These are phyloP conservation scores for Macaca fascicularis DNA, from an alignment of 2,113 vertebrate species.

Conservation along the genomic window DNA sequence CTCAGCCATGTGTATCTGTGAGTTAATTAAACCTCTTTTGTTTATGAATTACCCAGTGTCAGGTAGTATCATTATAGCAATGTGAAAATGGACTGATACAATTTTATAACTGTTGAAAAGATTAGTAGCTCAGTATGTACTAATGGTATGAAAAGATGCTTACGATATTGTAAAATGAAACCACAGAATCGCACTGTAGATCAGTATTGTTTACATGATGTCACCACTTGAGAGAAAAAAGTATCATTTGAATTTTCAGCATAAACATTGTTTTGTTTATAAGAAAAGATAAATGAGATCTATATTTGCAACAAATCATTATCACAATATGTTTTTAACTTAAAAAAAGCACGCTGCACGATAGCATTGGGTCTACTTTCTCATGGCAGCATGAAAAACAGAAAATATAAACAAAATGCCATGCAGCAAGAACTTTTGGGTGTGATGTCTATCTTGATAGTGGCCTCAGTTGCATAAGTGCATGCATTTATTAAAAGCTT, in stretches of 20 bases:
- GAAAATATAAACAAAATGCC: background rate
- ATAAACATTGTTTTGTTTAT: background rate
- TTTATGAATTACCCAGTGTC: too few species aligned
- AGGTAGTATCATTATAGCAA: too few species aligned
- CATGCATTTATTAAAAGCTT: background rate
- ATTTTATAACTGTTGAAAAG: background rate
- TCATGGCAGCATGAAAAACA: background rate
- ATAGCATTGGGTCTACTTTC: background rate
- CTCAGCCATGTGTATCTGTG: too few species aligned
- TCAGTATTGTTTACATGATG: background rate
- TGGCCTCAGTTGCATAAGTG: background rate
- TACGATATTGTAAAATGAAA: background rate
- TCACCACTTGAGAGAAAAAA: background rate
- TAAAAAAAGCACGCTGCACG: background rate
- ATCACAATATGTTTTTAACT: constrained; percentile 6
- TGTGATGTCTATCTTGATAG: background rate
- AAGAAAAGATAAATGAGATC: background rate
- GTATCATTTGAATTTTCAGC: background rate
- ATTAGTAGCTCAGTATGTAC: background rate
- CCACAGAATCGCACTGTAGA: background rate
- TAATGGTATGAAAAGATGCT: background rate
- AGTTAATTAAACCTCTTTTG: too few species aligned
- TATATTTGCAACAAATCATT: background rate
- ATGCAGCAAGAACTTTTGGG: background rate
- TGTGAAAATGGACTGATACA: too few species aligned